phyloP scores from a whole-genome alignment of 2,888 invertebrate genomes.

The Rhabditoides inermis region DNA sequence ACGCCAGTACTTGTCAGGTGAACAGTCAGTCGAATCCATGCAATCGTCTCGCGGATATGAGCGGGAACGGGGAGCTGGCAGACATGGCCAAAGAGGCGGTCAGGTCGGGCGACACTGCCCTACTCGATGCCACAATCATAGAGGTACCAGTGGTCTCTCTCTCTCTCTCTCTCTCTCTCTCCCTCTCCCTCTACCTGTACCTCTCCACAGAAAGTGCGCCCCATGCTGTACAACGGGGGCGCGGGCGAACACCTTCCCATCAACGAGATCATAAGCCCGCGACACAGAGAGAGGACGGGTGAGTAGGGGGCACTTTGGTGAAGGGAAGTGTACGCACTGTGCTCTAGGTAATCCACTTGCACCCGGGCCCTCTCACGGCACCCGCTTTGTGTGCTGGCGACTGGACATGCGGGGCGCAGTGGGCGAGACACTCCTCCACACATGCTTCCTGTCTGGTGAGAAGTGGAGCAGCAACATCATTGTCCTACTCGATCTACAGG shows the following conservation, averaged over 20 bases:
- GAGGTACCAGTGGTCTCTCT: slow-evolving; percentile 15
- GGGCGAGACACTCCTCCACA: slow-evolving; percentile 84
- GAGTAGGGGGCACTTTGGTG: background rate
- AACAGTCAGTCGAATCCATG: slow-evolving; percentile 37
- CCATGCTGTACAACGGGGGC: slow-evolving; percentile 42
- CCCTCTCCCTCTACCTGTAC: background rate
- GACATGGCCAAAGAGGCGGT: slow-evolving; percentile 35
- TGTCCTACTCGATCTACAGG: slow-evolving; percentile 7
- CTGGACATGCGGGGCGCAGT: slow-evolving; percentile 67
- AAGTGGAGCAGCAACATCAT: background rate
- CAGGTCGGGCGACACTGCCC: slow-evolving; percentile 20
- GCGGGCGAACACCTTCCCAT: slow-evolving; percentile 36
- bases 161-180: background rate
- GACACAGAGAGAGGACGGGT: slow-evolving; percentile 42
- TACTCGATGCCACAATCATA: slow-evolving; percentile 28
- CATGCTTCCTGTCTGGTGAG: slow-evolving; percentile 61
- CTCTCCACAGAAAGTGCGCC: slow-evolving; percentile 34
- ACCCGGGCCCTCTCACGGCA: slow-evolving; percentile 16
- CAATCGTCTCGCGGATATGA: slow-evolving; percentile 37
- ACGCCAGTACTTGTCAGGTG: slow-evolving; percentile 18
- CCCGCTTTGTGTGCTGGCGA: slow-evolving; percentile 42
- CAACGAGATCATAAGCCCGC: slow-evolving; percentile 30
- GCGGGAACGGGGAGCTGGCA: slow-evolving; percentile 36
- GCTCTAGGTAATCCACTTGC: slow-evolving; percentile 22
- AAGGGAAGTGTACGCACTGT: slow-evolving; percentile 1